Percentiles rank a stretch among this genome's conserved stretches.
Conservation (phyloP, 1,140 invertebrate genomes). For the Akabosia matsudoensis region DNA sequence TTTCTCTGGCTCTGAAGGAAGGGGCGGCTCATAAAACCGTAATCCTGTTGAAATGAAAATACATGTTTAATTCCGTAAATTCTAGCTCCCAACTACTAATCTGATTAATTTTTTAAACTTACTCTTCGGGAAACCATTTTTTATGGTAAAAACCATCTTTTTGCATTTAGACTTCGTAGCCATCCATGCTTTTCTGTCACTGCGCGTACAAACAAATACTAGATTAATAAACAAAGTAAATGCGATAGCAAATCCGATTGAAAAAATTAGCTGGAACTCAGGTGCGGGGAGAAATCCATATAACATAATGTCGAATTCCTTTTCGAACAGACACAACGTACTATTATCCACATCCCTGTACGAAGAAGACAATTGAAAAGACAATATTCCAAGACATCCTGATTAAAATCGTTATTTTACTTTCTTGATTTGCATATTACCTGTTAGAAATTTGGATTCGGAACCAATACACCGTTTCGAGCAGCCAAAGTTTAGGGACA, state of each 20-base stretch:
- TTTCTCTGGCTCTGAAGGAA: background rate
- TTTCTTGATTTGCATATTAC: too few relatives aligned
- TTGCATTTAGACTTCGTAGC: conserved; percentile 29
- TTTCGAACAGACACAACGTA: conserved; percentile 36
- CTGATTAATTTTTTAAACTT: background rate
- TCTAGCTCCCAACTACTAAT: background rate
- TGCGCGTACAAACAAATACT: conserved; percentile 18
- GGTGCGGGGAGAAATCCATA: conserved; percentile 39
- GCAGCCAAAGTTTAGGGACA: background rate
- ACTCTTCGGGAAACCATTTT: conserved; percentile 36
- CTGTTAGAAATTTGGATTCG: conserved; percentile 31
- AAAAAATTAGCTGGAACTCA: conserved; percentile 36
- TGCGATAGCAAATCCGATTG: conserved; percentile 20
- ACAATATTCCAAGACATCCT: too few relatives aligned
- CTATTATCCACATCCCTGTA: conserved; percentile 28
- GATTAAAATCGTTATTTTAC: background rate
- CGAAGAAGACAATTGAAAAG: background rate
- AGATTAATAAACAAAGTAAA: conserved; percentile 26
- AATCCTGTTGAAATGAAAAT: conserved; percentile 3
- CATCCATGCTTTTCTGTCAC: conserved; percentile 24
- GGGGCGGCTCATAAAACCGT: background rate
- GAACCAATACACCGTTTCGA: conserved; percentile 35
- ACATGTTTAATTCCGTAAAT: too few relatives aligned
- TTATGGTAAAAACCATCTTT: conserved; percentile 30
- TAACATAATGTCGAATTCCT: conserved; percentile 33